Conservation (phyloP, 1,140 invertebrate species). For the Zaprionus camerounensis region DNA sequence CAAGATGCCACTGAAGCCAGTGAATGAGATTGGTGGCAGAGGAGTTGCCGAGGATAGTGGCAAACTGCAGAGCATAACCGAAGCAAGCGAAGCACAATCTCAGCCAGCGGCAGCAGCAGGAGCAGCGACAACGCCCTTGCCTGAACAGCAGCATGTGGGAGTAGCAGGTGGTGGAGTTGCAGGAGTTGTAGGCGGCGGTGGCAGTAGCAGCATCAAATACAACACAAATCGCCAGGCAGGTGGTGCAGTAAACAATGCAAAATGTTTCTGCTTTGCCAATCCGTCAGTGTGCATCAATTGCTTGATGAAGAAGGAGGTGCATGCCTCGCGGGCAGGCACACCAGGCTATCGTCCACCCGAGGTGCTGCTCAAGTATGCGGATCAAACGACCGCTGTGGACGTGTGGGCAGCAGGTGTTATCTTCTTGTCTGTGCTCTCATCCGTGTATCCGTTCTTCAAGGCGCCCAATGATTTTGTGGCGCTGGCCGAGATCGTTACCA, state of each 20-base stretch:
- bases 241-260: constrained; percentile 20
- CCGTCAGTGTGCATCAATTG: constrained; percentile 88
- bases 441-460: constrained; percentile 93
- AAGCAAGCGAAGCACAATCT: background rate
- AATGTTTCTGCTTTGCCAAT: constrained; percentile 88
- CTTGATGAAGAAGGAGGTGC: constrained; percentile 86
- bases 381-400: constrained; percentile 93
- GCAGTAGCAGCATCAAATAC: constrained; percentile 46
- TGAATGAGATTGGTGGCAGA: constrained; percentile 67
- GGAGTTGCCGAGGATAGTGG: background rate
- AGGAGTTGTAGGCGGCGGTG: background rate
- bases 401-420: constrained; percentile 96
- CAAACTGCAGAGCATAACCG: constrained; percentile 6
- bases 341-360: constrained; percentile 95
- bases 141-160: constrained; percentile 11
- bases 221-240: constrained; percentile 58
- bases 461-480: constrained; percentile 92
- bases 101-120: constrained; percentile 21
- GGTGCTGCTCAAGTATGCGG: constrained; percentile 90
- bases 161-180: background rate
- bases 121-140: background rate
- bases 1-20: constrained; percentile 79
- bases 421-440: constrained; percentile 91
- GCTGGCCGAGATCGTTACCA: constrained; percentile 92
- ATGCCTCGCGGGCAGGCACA: constrained; percentile 94